phyloP scores from a whole-genome alignment of 1,140 invertebrate genomes.

The Diplogasteroides magnus region DNA sequence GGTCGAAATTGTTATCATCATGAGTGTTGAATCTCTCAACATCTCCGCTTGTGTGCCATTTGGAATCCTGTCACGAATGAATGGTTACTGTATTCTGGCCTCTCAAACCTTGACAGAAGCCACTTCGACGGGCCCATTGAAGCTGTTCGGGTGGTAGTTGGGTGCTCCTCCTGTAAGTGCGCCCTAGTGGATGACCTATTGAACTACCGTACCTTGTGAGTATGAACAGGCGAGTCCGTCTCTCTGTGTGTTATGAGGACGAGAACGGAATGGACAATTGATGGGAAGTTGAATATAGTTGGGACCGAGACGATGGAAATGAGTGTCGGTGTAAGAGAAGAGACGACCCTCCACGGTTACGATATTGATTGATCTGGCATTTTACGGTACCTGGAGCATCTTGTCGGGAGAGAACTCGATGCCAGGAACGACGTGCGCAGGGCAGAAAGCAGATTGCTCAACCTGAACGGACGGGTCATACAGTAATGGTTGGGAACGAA shows the following conservation, averaged over 20 bases:
- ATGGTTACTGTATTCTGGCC: neutral
- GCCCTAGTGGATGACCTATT: too few species aligned
- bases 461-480: slow-evolving; percentile 56
- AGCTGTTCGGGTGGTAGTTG: slow-evolving; percentile 94
- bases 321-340: slow-evolving; percentile 89
- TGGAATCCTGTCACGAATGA: slow-evolving; percentile 40
- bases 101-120: slow-evolving; percentile 22
- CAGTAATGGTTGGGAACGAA: neutral
- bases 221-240: slow-evolving; percentile 70
- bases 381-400: slow-evolving; percentile 69
- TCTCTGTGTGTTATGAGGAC: slow-evolving; percentile 72
- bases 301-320: slow-evolving; percentile 81
- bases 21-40: slow-evolving; percentile 71
- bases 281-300: slow-evolving; percentile 89
- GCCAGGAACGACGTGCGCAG: slow-evolving; percentile 80
- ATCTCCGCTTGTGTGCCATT: slow-evolving; percentile 59
- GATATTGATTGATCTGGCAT: slow-evolving; percentile 40
- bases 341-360: slow-evolving; percentile 66
- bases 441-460: slow-evolving; percentile 88
- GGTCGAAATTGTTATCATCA: slow-evolving; percentile 83
- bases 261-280: slow-evolving; percentile 76
- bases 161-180: slow-evolving; percentile 69
- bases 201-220: slow-evolving; percentile 10
- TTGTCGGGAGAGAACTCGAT: slow-evolving; percentile 87
- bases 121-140: slow-evolving; percentile 68